A percentile compares a stretch with the other conserved stretches of the same genome.
Conservation (phyloP, 2,797 vertebrate genomes). For the Rachycentron canadum region DNA sequence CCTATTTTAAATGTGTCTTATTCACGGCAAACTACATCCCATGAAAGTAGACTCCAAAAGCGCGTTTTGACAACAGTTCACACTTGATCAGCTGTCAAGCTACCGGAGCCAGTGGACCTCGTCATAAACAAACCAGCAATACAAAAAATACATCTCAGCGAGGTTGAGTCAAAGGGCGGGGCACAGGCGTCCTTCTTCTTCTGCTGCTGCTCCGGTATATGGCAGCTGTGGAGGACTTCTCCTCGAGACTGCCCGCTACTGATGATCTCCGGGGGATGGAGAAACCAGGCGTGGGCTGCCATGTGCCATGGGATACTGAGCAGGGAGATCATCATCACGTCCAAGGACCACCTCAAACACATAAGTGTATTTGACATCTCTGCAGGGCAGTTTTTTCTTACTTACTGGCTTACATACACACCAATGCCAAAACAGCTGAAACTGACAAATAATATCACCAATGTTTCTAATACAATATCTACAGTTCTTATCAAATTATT, state of each 20-base stretch:
- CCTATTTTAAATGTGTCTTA: not conserved
- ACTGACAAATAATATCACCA: not conserved
- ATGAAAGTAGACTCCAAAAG: not conserved
- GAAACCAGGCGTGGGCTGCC: not conserved
- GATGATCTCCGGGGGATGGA: not conserved
- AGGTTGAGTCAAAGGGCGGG: conserved; percentile 70
- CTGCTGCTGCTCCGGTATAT: not conserved
- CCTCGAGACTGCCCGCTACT: conserved; percentile 8
- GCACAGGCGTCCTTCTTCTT: conserved; percentile 56
- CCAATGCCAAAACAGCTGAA: not conserved
- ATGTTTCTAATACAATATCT: not conserved
- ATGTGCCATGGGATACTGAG: not conserved
- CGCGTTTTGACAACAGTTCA: conserved; percentile 1
- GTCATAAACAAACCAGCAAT: conserved; percentile 67
- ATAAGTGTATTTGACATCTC: no score
- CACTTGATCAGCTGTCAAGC: conserved; percentile 38
- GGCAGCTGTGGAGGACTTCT: no score
- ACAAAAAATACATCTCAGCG: conserved; percentile 52
- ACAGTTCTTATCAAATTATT: no score
- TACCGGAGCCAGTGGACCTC: conserved; percentile 27
- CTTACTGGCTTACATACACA: not conserved
- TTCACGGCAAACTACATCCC: not conserved
- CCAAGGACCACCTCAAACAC: no score
- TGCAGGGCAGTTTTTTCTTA: no score
- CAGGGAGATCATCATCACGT: not conserved